Percentiles rank a stretch among this genome's conserved stretches.
Conservation (phyloP, 2,113 vertebrate species). For the Notechis scutatus region DNA sequence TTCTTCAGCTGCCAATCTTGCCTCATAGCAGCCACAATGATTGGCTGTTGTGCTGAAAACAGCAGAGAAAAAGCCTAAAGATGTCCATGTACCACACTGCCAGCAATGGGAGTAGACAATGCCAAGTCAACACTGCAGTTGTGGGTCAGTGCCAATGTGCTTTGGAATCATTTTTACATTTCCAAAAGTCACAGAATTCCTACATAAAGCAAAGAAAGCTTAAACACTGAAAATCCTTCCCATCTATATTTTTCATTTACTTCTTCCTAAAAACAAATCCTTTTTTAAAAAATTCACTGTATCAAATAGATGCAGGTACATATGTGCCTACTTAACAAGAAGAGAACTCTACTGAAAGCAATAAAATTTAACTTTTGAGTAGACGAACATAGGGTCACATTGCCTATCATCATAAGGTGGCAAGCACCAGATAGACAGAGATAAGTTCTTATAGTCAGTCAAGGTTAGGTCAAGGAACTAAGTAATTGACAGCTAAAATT, state of each 20-base stretch:
- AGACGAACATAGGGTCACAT: not conserved
- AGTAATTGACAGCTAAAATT: not conserved
- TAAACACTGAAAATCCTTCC: constrained; percentile 56
- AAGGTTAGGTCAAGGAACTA: not conserved
- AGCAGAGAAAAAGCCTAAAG: constrained; percentile 79
- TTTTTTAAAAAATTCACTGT: not conserved
- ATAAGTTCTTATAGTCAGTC: not conserved
- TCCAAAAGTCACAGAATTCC: constrained; percentile 80
- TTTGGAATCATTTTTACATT: constrained; percentile 73
- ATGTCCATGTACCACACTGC: constrained; percentile 76
- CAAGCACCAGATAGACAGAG: not conserved
- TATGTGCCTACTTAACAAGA: not conserved
- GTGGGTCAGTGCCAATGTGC: constrained; percentile 69
- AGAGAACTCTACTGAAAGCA: not conserved
- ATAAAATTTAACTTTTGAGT: not conserved
- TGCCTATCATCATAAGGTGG: not conserved
- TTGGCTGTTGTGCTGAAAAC: constrained; percentile 77
- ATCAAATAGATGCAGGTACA: not conserved
- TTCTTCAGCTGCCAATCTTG: constrained; percentile 80
- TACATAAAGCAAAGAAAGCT: constrained; percentile 69
- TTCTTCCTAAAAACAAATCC: constrained; percentile 30
- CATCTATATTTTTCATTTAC: constrained; percentile 34
- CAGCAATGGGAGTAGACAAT: constrained; percentile 67
- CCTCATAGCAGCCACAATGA: constrained; percentile 79
- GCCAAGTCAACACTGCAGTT: constrained; percentile 76